Base-by-base conservation (phyloP, 2,797 vertebrate species). In the Neosalanx taihuensis region DNA sequence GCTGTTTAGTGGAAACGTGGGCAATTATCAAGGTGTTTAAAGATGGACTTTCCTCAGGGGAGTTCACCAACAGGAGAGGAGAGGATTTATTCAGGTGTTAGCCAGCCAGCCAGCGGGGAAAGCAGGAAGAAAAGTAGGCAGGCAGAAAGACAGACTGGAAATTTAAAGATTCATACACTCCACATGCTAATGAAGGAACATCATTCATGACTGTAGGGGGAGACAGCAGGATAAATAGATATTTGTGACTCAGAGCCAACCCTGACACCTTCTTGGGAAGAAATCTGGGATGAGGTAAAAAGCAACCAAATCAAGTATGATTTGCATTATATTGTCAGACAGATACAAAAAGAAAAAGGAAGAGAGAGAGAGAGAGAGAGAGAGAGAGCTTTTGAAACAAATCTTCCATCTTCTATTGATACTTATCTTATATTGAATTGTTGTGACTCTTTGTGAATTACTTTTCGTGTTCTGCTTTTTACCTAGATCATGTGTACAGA, bases 111-210 rank as follows among this genome's bases (percentile, higher is more conserved):
- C 53, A 83, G 41, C 41, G 12, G 41, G 41, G 2, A 46, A 46
- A 17, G 18, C 51, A 56, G 15, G 15, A 4, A 53, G 51, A 53
- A 17, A 53, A n/a, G 51, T 3, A 53, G 51, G 15, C 17, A 53
- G 51, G 15, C 51, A 53, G 51, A 6, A 17, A 56, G 18, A 56
- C 51, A 56, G 76, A 53, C 65, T 37, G 70, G 71, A 84, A 75
- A 89, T 87, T 85, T 85, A 79, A 84, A 86, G 76, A 76, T 76
- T 67, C 64, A 31, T 62, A 67, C 72, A 70, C 72, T 64, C 76
- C 53, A 76, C 79, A 83, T 83, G 82, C 77, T 88, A 88, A 88
- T 90, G 81, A 83, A 84, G 86, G 86, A 76, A 83, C 84, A 85
- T 88, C 84, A 86, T 77, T 88, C 85, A 84, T 83, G 84, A 85